Base-by-base conservation (phyloP, 2,888 invertebrate species). In the Drosophila tanythrix region DNA sequence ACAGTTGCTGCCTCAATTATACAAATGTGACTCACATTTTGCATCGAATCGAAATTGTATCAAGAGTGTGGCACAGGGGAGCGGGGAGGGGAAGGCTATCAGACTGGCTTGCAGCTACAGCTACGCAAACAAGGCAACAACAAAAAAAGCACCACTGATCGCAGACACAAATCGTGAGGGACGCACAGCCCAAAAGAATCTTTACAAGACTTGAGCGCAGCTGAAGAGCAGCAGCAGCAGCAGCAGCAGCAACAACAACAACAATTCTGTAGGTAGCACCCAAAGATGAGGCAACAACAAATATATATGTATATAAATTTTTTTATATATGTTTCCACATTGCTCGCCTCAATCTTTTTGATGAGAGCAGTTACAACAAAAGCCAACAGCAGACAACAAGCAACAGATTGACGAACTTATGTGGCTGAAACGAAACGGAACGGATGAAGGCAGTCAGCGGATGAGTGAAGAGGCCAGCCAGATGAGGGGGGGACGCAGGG, bases 351-450 rank as follows among this genome's bases (percentile, higher is more conserved):
- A 86, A 73, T 76, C 82, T 75, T 81, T 71, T 80, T 88, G 83
- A 76, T 78, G 89, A 86, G 89, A n/a, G 70, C 83, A 74, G 70
- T 78, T 89, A 88, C 89, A 84, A 89, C 83, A 85, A 85, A 85
- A 73, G 78, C 82, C 79, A 55, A 73, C 57, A 40, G 13, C 66
- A 58, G 64, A 65, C 82, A 50, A 63, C 62, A 48, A 72, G 62
- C 62, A 48, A 70, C 68, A 79, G 88, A 89, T 88, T 85, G 89
- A 85, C 88, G 89, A 89, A 89, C 88, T 82, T 74, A 70, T 63
- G 66, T 68, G 55, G 55, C 55, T 79, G 79, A 48, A 71, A 61
- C 80, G 67, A 67, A 75, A 82, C 69, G 74, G 46, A 73, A 64
- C 69, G 78, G 69, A 78, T 73, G 64, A 61, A 63, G 64, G 29